phyloP scores from a whole-genome alignment of 2,113 vertebrate species.

The Myxocyprinus asiaticus region DNA sequence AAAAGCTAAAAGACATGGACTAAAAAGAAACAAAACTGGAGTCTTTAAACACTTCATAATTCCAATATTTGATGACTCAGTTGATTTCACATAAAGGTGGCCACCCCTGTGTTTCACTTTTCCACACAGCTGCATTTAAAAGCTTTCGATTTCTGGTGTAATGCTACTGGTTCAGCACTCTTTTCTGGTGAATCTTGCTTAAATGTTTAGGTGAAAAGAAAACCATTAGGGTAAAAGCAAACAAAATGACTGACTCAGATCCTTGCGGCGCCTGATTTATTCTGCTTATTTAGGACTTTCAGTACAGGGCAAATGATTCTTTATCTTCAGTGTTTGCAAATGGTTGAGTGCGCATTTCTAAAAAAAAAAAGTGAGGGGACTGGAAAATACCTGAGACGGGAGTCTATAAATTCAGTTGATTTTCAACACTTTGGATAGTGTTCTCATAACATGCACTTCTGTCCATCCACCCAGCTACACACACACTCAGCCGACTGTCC shows the following conservation, averaged over 20 bases:
- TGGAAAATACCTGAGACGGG: constrained; percentile 4
- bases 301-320: background rate
- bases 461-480: constrained; percentile 5
- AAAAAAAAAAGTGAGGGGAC: background rate
- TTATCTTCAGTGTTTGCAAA: too few species aligned
- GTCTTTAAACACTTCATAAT: too few species aligned
- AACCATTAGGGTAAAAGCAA: background rate
- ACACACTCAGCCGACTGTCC: background rate
- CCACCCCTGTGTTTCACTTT: background rate
- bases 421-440: background rate
- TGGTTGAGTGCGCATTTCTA: too few species aligned
- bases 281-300: background rate
- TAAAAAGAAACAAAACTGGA: too few species aligned
- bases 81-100: background rate
- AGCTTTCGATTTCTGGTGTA: too few species aligned
- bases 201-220: background rate
- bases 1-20: too few species aligned
- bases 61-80: background rate
- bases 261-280: background rate
- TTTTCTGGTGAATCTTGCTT: background rate
- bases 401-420: background rate
- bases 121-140: too few species aligned
- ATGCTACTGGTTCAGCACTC: background rate
- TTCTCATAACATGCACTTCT: background rate
- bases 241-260: constrained; percentile 27